Conservation (phyloP, 1,140 invertebrate genomes). For the Procambarus clarkii region DNA sequence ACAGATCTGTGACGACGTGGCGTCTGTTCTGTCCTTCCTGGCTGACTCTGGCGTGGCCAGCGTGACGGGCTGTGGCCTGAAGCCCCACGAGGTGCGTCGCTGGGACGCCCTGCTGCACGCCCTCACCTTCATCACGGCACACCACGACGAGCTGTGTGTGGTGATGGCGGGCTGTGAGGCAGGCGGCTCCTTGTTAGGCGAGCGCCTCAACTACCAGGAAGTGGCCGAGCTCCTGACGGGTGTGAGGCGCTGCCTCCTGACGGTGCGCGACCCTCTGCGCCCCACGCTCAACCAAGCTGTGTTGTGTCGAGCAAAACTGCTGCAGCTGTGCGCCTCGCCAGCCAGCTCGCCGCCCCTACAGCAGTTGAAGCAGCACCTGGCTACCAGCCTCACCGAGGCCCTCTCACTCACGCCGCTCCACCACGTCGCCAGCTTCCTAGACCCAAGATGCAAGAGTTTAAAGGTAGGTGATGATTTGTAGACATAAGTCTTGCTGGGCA, state of each 20-base stretch:
- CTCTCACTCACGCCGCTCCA: slow-evolving; percentile 68
- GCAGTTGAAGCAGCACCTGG: slow-evolving; percentile 69
- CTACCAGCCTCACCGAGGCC: slow-evolving; percentile 60
- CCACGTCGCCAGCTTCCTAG: slow-evolving; percentile 71
- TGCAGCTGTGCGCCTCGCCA: slow-evolving; percentile 69
- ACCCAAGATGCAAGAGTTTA: slow-evolving; percentile 70
- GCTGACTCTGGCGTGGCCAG: slow-evolving; percentile 64
- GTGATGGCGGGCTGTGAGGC: slow-evolving; percentile 58
- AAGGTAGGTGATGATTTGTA: slow-evolving; percentile 53
- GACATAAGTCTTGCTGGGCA: no score
- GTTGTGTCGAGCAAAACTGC: slow-evolving; percentile 69
- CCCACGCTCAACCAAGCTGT: slow-evolving; percentile 71
- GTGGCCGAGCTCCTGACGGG: slow-evolving; percentile 65
- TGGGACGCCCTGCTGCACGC: slow-evolving; percentile 71
- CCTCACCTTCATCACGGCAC: slow-evolving; percentile 65
- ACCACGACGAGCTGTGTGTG: slow-evolving; percentile 68
- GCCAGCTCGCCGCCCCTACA: slow-evolving; percentile 50
- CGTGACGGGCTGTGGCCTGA: slow-evolving; percentile 61
- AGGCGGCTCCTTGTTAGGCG: slow-evolving; percentile 44
- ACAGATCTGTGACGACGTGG: slow-evolving; percentile 69
- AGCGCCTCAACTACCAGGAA: slow-evolving; percentile 66
- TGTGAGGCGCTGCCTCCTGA: slow-evolving; percentile 68
- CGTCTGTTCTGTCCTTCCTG: slow-evolving; percentile 60
- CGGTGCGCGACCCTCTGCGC: slow-evolving; percentile 61
- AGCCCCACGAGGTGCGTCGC: slow-evolving; percentile 60